phyloP scores from a whole-genome alignment of 2,888 invertebrate genomes.

The Amphipoea oculea region DNA sequence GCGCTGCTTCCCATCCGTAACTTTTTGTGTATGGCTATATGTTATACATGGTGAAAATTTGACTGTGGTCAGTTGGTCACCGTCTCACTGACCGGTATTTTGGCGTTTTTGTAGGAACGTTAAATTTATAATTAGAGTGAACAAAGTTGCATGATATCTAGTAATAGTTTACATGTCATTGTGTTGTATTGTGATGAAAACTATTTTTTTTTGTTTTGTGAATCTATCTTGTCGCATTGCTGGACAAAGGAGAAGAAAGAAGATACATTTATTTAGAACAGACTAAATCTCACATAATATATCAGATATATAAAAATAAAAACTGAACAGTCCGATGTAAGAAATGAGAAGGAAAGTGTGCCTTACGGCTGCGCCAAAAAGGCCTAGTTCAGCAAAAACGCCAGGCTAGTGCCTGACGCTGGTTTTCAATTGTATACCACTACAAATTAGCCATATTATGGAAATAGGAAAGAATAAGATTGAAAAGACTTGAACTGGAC shows the following conservation, averaged over 20 bases:
- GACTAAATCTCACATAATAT: not conserved
- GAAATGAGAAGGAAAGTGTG: not conserved
- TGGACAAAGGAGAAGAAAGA: not conserved
- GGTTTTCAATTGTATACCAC: not conserved
- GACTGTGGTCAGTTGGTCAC: too few relatives aligned
- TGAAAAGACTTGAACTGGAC: not conserved
- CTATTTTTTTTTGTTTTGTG: not conserved
- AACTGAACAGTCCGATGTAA: not conserved
- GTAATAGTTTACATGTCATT: not conserved
- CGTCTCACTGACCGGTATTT: not conserved
- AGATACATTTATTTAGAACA: not conserved
- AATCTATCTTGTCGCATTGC: not conserved
- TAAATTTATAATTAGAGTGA: not conserved
- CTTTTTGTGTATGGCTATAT: not conserved
- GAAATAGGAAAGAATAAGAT: not conserved
- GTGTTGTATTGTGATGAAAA: not conserved
- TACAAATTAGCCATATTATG: not conserved
- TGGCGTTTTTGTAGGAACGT: not conserved
- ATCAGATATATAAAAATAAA: not conserved
- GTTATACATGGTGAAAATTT: not conserved
- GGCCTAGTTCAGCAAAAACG: not conserved
- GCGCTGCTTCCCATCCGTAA: conserved; percentile 30
- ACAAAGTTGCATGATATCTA: not conserved
- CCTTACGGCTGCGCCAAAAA: not conserved
- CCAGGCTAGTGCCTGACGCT: not conserved